These are phyloP conservation scores for Naso thynnoides DNA, from an alignment of 2,797 vertebrate species.

Conservation along the genomic window DNA sequence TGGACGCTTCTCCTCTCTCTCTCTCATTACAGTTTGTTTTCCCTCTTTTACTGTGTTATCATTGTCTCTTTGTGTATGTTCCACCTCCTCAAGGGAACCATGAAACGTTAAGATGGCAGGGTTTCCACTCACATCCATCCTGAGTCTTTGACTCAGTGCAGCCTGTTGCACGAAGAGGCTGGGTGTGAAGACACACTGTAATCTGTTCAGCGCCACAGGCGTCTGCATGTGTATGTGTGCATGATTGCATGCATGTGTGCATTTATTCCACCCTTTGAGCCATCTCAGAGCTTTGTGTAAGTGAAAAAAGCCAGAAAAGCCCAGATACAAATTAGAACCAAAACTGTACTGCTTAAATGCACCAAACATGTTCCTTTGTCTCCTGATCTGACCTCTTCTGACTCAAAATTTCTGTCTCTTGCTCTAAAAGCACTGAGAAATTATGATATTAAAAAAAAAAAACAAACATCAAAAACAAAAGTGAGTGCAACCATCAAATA, in stretches of 20 bases:
- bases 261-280: conserved; percentile 34
- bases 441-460: not conserved
- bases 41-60: conserved; percentile 16
- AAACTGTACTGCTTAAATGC: conserved; percentile 6
- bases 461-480: not conserved
- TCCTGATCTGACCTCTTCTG: not conserved
- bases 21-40: conserved; percentile 16
- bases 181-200: conserved; percentile 33
- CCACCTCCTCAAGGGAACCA: conserved; percentile 11
- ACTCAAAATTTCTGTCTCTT: not conserved
- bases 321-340: conserved; percentile 7
- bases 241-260: conserved; percentile 20
- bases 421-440: not conserved
- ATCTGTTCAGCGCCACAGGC: conserved; percentile 36
- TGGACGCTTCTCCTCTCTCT: conserved; percentile 11
- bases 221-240: conserved; percentile 7
- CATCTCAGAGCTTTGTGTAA: conserved; percentile 6
- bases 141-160: conserved; percentile 19
- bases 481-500: not conserved
- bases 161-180: conserved; percentile 27
- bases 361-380: not conserved
- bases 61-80: conserved; percentile 26
- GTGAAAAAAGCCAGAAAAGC: conserved; percentile 26
- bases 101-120: conserved; percentile 42
- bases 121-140: conserved; percentile 27